Conservation (phyloP, 2,113 vertebrate species). For the Zapus hudsonius region DNA sequence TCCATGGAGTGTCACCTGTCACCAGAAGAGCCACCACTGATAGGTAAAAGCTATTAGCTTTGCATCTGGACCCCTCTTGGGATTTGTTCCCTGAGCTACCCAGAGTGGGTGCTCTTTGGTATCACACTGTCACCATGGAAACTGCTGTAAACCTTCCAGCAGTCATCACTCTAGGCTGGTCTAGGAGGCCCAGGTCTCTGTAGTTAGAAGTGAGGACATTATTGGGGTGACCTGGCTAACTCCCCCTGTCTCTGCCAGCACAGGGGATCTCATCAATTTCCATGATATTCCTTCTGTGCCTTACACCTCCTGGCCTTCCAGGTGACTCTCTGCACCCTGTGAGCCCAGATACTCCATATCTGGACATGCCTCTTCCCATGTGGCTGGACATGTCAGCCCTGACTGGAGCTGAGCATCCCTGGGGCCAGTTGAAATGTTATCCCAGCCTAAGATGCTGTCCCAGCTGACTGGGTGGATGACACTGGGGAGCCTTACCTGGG, state of each 20-base stretch:
- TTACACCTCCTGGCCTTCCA: fast-evolving
- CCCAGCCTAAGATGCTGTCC: background rate
- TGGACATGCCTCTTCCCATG: background rate
- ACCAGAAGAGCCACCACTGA: fast-evolving
- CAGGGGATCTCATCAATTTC: fast-evolving
- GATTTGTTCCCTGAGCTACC: background rate
- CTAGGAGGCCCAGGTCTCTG: background rate
- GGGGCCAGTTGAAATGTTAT: background rate
- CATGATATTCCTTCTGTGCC: background rate
- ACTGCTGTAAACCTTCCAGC: background rate
- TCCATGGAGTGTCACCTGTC: fast-evolving
- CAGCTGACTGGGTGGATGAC: background rate
- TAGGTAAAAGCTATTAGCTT: background rate
- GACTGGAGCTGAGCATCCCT: background rate
- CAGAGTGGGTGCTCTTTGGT: too few species aligned
- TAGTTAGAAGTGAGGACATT: background rate
- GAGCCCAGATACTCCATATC: background rate
- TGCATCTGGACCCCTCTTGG: too few species aligned
- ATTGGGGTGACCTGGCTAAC: background rate
- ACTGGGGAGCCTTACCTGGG: background rate
- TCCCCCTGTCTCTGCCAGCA: background rate
- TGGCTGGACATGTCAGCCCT: background rate
- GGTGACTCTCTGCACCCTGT: background rate
- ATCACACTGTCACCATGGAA: background rate
- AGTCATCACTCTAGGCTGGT: background rate